Conservation (phyloP, 2,113 vertebrate species). For the Ageneiosus marmoratus region DNA sequence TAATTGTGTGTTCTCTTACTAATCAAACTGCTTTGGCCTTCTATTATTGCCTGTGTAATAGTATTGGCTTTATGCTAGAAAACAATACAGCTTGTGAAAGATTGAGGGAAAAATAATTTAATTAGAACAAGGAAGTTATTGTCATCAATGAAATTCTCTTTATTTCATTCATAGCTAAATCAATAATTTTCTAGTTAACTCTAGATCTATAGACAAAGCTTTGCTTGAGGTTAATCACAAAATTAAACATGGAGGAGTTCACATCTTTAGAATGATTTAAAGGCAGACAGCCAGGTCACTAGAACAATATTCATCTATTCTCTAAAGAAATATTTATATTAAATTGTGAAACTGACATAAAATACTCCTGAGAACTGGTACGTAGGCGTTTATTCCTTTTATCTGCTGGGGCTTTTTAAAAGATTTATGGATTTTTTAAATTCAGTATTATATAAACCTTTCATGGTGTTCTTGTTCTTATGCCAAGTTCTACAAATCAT, state of each 20-base stretch:
- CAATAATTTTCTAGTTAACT: background rate
- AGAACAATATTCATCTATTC: background rate
- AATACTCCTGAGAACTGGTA: background rate
- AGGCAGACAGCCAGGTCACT: background rate
- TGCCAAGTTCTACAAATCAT: background rate
- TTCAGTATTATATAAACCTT: background rate
- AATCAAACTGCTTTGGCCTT: constrained; percentile 27
- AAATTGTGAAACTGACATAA: background rate
- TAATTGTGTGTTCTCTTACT: constrained; percentile 24
- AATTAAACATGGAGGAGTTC: background rate
- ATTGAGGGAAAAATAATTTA: constrained; percentile 19
- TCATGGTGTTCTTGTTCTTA: background rate
- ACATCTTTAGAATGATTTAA: background rate
- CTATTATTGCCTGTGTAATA: constrained; percentile 50
- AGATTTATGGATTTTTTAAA: background rate
- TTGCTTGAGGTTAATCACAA: background rate
- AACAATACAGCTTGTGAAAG: constrained; percentile 77
- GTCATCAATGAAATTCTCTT: too few relatives aligned
- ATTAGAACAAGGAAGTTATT: background rate
- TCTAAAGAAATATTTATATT: background rate
- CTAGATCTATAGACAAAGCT: background rate
- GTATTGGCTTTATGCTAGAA: constrained; percentile 43
- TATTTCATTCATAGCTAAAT: background rate
- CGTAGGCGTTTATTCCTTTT: background rate
- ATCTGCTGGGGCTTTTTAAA: background rate